Conservation (phyloP, 2,888 invertebrate genomes). For the Eustalomyia histrio region DNA sequence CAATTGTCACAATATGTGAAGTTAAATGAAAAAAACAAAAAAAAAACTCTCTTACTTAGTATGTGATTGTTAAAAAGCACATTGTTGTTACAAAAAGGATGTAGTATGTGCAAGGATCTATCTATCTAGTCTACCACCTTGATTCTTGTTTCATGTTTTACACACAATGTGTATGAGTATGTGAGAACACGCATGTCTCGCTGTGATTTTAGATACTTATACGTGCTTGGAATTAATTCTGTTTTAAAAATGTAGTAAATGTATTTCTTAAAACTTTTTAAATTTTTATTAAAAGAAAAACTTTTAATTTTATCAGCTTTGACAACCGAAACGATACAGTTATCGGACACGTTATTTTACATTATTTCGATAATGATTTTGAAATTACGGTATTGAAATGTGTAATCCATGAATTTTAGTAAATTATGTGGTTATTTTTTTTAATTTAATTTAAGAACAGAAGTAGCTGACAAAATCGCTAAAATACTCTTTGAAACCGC, state of each 20-base stretch:
- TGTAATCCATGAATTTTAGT: no score
- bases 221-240: slow-evolving; percentile 52
- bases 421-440: no score
- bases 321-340: no score
- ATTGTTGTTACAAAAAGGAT: background rate
- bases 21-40: background rate
- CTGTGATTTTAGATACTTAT: slow-evolving; percentile 50
- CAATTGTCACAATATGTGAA: background rate
- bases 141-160: slow-evolving; percentile 41
- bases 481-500: no score
- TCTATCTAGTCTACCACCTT: slow-evolving; percentile 45
- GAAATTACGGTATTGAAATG: no score
- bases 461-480: no score
- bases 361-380: no score
- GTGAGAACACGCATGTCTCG: slow-evolving; percentile 38
- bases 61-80: slow-evolving; percentile 32
- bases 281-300: background rate
- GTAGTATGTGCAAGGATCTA: slow-evolving; percentile 31
- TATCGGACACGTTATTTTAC: no score
- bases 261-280: background rate
- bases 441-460: no score
- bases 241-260: background rate
- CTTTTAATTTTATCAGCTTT: no score
- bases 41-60: background rate
- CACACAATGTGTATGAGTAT: background rate